Evolutionary conservation across 2,113 vertebrate species (phyloP), one percentile per base, ranked within the genome.

Genomic region (Actenoides lindsayi): DNA sequence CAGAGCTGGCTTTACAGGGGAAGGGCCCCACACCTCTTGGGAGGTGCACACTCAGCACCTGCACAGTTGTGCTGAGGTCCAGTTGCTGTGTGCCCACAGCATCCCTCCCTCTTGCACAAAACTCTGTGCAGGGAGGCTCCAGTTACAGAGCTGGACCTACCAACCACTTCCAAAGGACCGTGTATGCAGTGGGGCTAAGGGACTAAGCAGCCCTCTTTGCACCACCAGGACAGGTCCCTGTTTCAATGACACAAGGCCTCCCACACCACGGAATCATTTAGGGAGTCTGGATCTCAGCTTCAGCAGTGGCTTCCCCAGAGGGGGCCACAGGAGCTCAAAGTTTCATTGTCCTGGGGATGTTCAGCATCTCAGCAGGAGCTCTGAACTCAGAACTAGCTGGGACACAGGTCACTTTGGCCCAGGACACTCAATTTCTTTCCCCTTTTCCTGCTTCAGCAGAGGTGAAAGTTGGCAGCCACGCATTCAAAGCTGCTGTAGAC

Each of bases 331-430:
- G 33, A 79, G 8, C 28, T 82, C 65, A 37, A 33, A 84, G 69
- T 21, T 50, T 5, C 21, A 2, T 2, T 33, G 67, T 4, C 65
- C 23, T 0, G 9, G 79, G 74, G 74, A n/a, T 10, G 0, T 31
- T 27, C 46, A 42, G 70, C 1, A 0, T n/a, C 67, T 62, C 54
- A 17, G 23, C 46, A 50, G 62, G 19, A 65, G 33, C 59, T 60
- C 79, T 4, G 1, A 1, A 2, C 62, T 70, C 1, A 0, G 28
- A 48, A 8, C 6, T 44, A 51, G 17, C n/a, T 21, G 28, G 59
- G 56, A 33, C 11, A 28, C 6, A 4, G 33, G 5, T 67, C 51
- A 24, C 42, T 30, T 19, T 62, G 35, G 30, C 16, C n/a, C 41
- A 59, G 65, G 65, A 31, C 46, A 31, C 15, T 9, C 23, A 10